phyloP scores from a whole-genome alignment of 2,113 vertebrate species.

The Eulacestoma nigropectus region DNA sequence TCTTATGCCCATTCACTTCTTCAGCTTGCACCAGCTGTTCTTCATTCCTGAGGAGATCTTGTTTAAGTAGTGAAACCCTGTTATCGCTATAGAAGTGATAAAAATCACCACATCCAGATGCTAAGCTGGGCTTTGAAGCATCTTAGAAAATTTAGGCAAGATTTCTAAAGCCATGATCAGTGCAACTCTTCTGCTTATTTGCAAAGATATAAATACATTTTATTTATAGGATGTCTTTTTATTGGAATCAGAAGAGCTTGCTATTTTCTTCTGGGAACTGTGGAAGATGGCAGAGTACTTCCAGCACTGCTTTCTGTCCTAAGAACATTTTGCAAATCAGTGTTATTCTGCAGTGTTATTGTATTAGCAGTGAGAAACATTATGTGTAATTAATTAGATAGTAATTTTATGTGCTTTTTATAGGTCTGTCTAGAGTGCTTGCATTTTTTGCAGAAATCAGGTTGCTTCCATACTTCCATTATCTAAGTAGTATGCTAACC shows the following conservation, averaged over 20 bases:
- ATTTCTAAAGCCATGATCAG: conserved; percentile 50
- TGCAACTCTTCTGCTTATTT: conserved; percentile 49
- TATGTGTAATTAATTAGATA: background rate
- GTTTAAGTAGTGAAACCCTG: background rate
- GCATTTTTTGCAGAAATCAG: background rate
- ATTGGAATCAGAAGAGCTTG: conserved; percentile 27
- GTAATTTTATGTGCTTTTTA: background rate
- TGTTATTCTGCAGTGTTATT: background rate
- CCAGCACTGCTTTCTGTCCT: background rate
- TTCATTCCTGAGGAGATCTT: conserved; percentile 3
- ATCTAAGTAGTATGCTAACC: background rate
- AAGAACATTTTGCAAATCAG: background rate
- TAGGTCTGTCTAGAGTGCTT: background rate
- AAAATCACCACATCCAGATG: conserved; percentile 31
- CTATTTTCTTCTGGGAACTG: background rate
- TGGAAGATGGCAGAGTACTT: background rate
- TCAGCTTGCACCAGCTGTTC: background rate
- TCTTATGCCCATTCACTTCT: background rate
- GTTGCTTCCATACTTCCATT: background rate
- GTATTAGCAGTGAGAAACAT: background rate
- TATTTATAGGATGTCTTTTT: conserved; percentile 53
- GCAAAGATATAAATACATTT: conserved; percentile 56
- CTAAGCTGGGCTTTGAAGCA: conserved; percentile 25
- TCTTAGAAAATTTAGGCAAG: conserved; percentile 27
- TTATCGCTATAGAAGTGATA: background rate